Base-by-base conservation (phyloP, 2,888 invertebrate species). In the Lingula anatina region DNA sequence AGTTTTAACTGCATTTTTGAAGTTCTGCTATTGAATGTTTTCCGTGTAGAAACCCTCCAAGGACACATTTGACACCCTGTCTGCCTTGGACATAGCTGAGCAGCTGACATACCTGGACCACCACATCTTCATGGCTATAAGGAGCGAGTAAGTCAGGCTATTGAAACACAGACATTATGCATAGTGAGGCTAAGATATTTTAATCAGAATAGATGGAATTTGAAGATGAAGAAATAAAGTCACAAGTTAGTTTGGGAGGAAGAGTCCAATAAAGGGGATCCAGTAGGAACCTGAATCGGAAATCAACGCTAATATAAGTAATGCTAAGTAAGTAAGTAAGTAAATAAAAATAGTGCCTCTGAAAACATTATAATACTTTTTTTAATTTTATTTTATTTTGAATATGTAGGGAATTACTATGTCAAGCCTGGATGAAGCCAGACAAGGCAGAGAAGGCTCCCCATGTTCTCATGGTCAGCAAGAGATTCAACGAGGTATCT, bases 31-130 rank as follows among this genome's bases (percentile, higher is more conserved):
- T n/a, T n/a, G n/a, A n/a, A n/a, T n/a, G n/a, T n/a, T n/a, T n/a
- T n/a, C n/a, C n/a, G n/a, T n/a, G n/a, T n/a, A 90, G 90, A 78
- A 82, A 37, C 85, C 87, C 44, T 88, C 85, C 45, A 88, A 86
- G 66, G 91, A 91, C 68, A 89, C 83, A 59, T 86, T 90, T 50
- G 90, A 91, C 73, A 87, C 7, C 87, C 71, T 92, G 15, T 90
- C 90, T 21, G 92, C 92, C 1, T 78, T 92, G 36, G 92, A 92
- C 78, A 89, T 93, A 49, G 92, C 93, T 0, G 93, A 93, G 74
- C 91, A 91, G 73, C 86, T 93, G 83, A 92, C 92, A 0, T 91
- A 87, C 69, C 79, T 93, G 61, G 93, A 93, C 73, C 91, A 92
- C 73, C 88, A 91, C 73, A 92, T 93, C 64, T 92, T 93, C 75